Evolutionary conservation across 2,113 vertebrate species (phyloP).

Genomic region (Dunckerocampus dactyliophorus): DNA sequence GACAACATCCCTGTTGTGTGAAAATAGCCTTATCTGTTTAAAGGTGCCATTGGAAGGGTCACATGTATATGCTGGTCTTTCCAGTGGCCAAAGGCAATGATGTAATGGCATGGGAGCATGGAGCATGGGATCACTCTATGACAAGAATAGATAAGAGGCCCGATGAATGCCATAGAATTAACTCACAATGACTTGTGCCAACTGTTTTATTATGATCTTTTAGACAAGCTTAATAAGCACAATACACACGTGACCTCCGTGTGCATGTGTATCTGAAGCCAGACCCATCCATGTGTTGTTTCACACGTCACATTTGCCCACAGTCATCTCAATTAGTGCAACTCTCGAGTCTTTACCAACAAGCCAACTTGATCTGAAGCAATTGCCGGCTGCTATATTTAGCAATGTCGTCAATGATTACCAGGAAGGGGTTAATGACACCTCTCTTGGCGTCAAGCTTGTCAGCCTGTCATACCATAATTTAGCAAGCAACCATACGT

Average conservation of each 20-base stretch:
- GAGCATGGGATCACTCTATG: conserved; percentile 30
- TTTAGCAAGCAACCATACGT: too few relatives aligned
- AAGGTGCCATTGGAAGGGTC: conserved; percentile 53
- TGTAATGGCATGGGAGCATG: conserved; percentile 29
- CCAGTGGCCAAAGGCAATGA: conserved; percentile 43
- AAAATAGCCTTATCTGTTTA: conserved; percentile 62
- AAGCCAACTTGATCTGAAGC: background rate
- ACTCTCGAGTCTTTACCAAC: background rate
- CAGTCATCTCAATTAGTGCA: background rate
- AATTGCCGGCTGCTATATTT: conserved; percentile 28
- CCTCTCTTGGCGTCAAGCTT: background rate
- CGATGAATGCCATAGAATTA: conserved; percentile 14
- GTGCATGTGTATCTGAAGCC: too few relatives aligned
- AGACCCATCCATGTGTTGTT: too few relatives aligned
- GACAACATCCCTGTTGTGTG: conserved; percentile 23
- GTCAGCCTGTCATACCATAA: too few relatives aligned
- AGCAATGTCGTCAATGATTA: conserved; percentile 23
- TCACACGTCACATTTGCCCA: background rate
- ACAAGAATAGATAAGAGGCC: conserved; percentile 27
- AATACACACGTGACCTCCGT: too few relatives aligned
- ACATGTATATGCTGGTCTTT: conserved; percentile 37
- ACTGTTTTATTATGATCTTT: too few relatives aligned
- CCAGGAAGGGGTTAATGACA: conserved; percentile 14
- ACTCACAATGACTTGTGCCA: background rate
- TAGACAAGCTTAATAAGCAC: too few relatives aligned